phyloP scores from a whole-genome alignment of 2,113 vertebrate species.

The Ceyx margarethae region DNA sequence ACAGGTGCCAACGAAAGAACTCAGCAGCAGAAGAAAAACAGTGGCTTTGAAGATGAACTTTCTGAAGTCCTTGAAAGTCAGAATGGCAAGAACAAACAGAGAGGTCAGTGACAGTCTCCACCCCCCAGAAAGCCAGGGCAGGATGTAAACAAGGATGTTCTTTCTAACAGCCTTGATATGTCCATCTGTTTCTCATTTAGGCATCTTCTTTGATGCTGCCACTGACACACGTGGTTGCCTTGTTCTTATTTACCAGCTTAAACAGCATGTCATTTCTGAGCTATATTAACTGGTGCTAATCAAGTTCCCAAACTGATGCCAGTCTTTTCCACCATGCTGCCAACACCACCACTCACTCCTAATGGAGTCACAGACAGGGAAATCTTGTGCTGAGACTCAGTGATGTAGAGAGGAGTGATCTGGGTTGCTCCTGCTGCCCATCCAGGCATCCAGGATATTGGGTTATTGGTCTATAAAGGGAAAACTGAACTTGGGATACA shows the following conservation, averaged over 20 bases:
- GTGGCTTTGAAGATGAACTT: slow-evolving; percentile 67
- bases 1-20: slow-evolving; percentile 81
- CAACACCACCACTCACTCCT: background rate
- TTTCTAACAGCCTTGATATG: slow-evolving; percentile 10
- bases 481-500: background rate
- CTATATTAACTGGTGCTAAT: background rate
- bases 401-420: background rate
- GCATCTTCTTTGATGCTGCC: background rate
- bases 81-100: slow-evolving; percentile 3
- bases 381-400: background rate
- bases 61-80: slow-evolving; percentile 70
- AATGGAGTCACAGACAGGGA: background rate
- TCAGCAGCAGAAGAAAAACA: slow-evolving; percentile 72
- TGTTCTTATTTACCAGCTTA: background rate
- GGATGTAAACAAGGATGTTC: background rate
- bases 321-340: background rate
- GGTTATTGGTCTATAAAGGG: background rate
- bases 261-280: background rate
- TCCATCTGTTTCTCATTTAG: slow-evolving; percentile 18
- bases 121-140: background rate
- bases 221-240: background rate
- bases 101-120: slow-evolving; percentile 69
- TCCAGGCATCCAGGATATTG: background rate
- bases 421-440: background rate
- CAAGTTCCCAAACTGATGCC: background rate